Evolutionary conservation across 2,888 invertebrate species (phyloP), one percentile per base, ranked within the genome.

Genomic region (Argyra leucocephala): DNA sequence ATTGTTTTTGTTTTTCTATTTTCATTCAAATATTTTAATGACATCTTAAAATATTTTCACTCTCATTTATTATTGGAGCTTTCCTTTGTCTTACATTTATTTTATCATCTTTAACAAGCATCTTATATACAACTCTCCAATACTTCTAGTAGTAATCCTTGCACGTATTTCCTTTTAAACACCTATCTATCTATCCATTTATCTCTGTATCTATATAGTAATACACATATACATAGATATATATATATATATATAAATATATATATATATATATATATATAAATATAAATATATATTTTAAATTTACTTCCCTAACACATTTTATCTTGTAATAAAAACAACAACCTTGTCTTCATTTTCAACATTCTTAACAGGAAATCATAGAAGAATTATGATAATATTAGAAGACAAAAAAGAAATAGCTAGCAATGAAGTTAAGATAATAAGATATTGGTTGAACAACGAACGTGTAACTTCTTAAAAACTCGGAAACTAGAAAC

Each of bases 161-260:
- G 48, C 48, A 48, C 48, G 48, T 48, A 48, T 18, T 48, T 48
- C 48, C 48, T 48, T 48, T 48, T 48, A 48, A 48, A 48, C 48
- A 48, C 48, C 48, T 48, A 5, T 2, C 48, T 48, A 48, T 5
- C 2, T 9, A 6, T 26, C 4, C 26, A 26, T 26, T 6, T 26
- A 26, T 26, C 4, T 26, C 4, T 26, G 9, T 26, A 26, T 26
- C 9, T n/a, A n/a, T n/a, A n/a, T n/a, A n/a, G n/a, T n/a, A n/a
- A n/a, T n/a, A n/a, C n/a, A n/a, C n/a, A n/a, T n/a, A n/a, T n/a
- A n/a, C n/a, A n/a, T n/a, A n/a, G n/a, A n/a, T n/a, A n/a, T n/a
- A n/a, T n/a, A n/a, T n/a, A n/a, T n/a, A n/a, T n/a, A n/a, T n/a
- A n/a, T n/a, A n/a, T n/a, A n/a, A n/a, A n/a, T n/a, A n/a, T n/a